Evolutionary conservation across 2,113 vertebrate species (phyloP), one percentile per base, ranked within the genome.

Genomic region (Tringa solitaria): DNA sequence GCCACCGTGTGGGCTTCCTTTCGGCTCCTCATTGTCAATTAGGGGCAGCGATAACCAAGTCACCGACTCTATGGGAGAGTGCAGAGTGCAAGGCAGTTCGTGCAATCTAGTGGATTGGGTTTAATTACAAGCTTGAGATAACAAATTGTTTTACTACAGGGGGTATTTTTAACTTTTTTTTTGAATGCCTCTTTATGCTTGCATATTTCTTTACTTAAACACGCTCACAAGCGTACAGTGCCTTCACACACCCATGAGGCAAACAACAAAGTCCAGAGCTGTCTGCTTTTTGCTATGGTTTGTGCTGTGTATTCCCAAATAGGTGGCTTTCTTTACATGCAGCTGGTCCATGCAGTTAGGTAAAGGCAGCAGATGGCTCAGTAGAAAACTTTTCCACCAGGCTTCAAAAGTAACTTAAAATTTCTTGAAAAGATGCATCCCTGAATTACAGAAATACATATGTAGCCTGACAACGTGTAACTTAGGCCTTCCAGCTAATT

Each of bases 1-100:
- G 94, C 39, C 81, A 93, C 57, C 56, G 22, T 68, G 96, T 77
- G 87, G 95, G 93, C 83, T 84, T 90, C 24, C 5, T 37, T 89
- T 74, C 89, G 54, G 88, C 78, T 67, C 89, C 32, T 37, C 72
- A 17, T 72, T 87, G 90, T 73, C 21, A 77, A 11, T 37, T 67
- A 22, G 54, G 8, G 60, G 68, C 67, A 48, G 1, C 0, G 53
- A 22, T 9, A 77, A 60, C 60, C 39, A 12, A 82, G 70, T 5
- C 59, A 35, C 74, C 51, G 51, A 1, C 61, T 73, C 37, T 10
- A 2, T 14, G 72, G 78, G 56, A 73, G 27, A 45, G 3, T 2
- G 3, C 37, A 32, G 78, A 35, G 18, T 10, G 32, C 59, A 45
- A 57, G 51, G 84, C 46, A 26, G 48, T 14, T 56, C 2, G 14